phyloP scores from a whole-genome alignment of 1,140 invertebrate species.

The Oryzaephilus surinamensis region DNA sequence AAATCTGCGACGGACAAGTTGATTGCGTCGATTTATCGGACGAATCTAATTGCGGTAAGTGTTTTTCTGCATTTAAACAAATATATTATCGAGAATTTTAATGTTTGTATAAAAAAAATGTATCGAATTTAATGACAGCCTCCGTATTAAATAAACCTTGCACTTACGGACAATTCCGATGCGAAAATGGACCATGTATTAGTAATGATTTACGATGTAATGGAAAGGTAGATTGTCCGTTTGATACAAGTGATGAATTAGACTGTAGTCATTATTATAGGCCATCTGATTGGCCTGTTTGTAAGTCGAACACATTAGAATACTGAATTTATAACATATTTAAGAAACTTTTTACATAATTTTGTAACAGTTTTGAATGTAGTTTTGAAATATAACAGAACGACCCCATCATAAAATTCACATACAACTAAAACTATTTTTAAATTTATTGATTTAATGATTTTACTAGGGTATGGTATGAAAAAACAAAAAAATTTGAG shows the following conservation, averaged over 20 bases:
- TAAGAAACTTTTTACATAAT: too few relatives aligned
- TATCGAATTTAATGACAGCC: neutral
- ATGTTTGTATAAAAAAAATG: neutral
- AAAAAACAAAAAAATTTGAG: too few relatives aligned
- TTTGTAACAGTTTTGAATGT: too few relatives aligned
- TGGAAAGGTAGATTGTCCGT: constrained; percentile 39
- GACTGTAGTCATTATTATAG: constrained; percentile 13
- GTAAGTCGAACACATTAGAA: constrained; percentile 5
- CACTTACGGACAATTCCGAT: constrained; percentile 48
- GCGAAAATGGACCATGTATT: constrained; percentile 40
- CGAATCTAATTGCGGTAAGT: constrained; percentile 56
- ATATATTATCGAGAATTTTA: constrained; percentile 3
- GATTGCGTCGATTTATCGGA: constrained; percentile 66
- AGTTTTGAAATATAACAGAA: too few relatives aligned
- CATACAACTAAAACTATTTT: too few relatives aligned
- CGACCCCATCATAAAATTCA: too few relatives aligned
- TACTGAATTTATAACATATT: too few relatives aligned
- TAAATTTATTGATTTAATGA: too few relatives aligned
- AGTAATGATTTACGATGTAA: constrained; percentile 40
- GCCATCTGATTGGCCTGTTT: too few relatives aligned
- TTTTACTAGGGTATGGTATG: too few relatives aligned
- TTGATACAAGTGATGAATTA: constrained; percentile 40
- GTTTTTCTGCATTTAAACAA: neutral
- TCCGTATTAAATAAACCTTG: constrained; percentile 22
- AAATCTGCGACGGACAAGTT: constrained; percentile 49